Evolutionary conservation across 2,797 vertebrate species (phyloP), one percentile per base, ranked within the genome.

Genomic region (Rhinichthys osculus): DNA sequence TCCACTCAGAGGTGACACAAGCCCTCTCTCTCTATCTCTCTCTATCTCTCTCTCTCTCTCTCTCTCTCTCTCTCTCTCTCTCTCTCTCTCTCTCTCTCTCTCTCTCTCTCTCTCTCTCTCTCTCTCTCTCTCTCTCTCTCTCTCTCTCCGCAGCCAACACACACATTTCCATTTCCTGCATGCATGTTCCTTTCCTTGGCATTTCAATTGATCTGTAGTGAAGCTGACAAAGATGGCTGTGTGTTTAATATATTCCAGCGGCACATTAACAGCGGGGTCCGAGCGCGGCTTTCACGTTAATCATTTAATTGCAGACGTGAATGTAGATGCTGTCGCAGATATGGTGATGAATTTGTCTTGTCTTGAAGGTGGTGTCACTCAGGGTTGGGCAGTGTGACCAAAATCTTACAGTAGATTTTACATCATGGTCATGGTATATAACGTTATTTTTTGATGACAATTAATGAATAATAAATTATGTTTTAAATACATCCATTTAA

Each of bases 281-380:
- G 89, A 91, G 85, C 69, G 72, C 44, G n/a, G 87, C 88, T 89
- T 88, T 91, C 90, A 92, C 91, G 90, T 93, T 92, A 94, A 95
- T 94, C 90, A 94, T 95, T 93, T 91, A 94, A 94, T 94, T 94
- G 91, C 90, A 92, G 91, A 76, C 66, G 81, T 93, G 91, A 91
- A 91, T 93, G 89, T 92, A 91, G 92, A 93, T 92, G 90, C 90
- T 66, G 69, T 11, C 13, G 30, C 30, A 9, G 62, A 70, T 80
- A 88, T 87, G 91, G 89, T 93, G 92, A 93, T 92, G 92, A 90
- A 91, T 92, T 92, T 92, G 92, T 93, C 44, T 77, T 90, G 92
- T 93, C 91, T 69, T 81, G 40, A 93, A 91, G 3, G 3, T 42
- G 40, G 8, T 47, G 13, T 13, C 42, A 44, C 42, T 44, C 10